Base-by-base conservation (phyloP, 2,113 vertebrate species). In the Cynopterus brachyotis region DNA sequence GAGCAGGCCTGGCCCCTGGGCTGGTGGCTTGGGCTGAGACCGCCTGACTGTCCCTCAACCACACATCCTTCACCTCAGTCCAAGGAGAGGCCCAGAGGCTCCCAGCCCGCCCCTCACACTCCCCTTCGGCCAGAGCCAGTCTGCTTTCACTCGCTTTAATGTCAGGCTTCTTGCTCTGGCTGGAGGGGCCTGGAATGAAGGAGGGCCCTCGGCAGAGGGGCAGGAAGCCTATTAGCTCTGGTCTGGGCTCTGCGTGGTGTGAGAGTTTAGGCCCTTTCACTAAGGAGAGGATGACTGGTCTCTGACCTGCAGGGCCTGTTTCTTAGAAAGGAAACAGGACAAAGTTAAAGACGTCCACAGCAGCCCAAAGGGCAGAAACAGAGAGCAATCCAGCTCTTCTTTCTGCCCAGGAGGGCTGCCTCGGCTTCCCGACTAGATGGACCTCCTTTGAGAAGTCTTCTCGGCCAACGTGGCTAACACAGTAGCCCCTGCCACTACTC, bases 11-110 rank as follows among this genome's bases (percentile, higher is more conserved):
- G n/a, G 10, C 22, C 35, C 24, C 10, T 9, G 11, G 35, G 12
- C 35, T 12, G 0, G 30, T 0, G 78, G 45, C 67, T 16, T 2
- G 9, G 57, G 10, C 50, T 24, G 69, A 32, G 88, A 11, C 75
- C 1, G 0, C 42, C 60, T 6, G 42, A 19, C 28, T 1, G 2
- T 64, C 57, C 30, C 53, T 12, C 24, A 10, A 3, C 6, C 7
- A 5, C n/a, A n/a, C 40, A 62, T 42, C 90, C 75, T 16, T 42
- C 17, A 6, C 16, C 9, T 30, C 1, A 22, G 55, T 28, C 47
- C 60, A 28, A 30, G 13, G 50, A 55, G 64, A 45, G 24, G 3
- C 53, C 22, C 45, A n/a, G 28, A 72, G 35, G 85, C 40, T 17
- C 16, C 45, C 3, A 37, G 53, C 53, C 69, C 0, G 6, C 59